Base-by-base conservation (phyloP, 1,140 invertebrate genomes). In the Diuraphis noxia region DNA sequence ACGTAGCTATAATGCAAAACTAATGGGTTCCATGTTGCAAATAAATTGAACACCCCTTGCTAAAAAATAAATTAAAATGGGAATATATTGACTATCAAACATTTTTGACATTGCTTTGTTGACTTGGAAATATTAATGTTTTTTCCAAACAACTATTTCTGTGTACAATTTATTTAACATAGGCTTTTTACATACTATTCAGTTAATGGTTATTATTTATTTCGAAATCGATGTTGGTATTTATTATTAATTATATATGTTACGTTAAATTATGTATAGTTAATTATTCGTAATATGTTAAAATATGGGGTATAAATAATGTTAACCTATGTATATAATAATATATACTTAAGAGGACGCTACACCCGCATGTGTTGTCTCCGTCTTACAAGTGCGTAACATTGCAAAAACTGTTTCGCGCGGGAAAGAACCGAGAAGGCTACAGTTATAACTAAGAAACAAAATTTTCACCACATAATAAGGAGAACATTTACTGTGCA, bases 1-100 rank as follows among this genome's bases (percentile, higher is more conserved):
- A 86, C 23, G 88, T 89, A n/a, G 40, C 19, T 77, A 34, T 77
- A 89, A 90, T 30, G 19, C n/a, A 25, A 77, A 77, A 79, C 19
- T 30, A 90, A 90, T 79, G 41, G 63, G 2, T 90, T 90, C 36
- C 9, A 2, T 46, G 56, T 90, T 36, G 46, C 9, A 88, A 72
- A 41, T 88, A 79, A 40, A 77, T 77, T 79, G 34, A 36, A 38
- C n/a, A 36, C 34, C 40, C 34, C 17, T 46, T 21, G 2, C 88
- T 25, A 79, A 38, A 88, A 77, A 90, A 88, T 72, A 41, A 86
- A 10, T 49, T 49, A 52, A 86, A 86, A 25, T 10, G 3, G 3
- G 52, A 86, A 52, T 36, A 38, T 85, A 85, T 30, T 82, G 41
- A 30, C 40, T 82, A 82, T 41, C 13, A 41, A 38, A 17, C 8